Evolutionary conservation across 2,113 vertebrate species (phyloP).

Genomic region (Oryzias melastigma): DNA sequence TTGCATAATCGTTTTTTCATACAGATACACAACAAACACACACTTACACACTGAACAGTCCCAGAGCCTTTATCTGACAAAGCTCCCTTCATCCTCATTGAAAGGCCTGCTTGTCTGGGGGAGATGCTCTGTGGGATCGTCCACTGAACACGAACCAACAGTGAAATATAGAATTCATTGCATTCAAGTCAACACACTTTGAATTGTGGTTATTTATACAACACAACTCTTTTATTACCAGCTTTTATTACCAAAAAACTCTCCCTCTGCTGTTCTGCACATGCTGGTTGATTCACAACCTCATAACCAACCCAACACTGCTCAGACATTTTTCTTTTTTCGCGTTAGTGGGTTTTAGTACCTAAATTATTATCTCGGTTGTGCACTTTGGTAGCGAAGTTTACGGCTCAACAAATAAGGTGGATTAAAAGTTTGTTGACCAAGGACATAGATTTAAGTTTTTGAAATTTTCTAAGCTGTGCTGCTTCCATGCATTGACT

Average conservation of each 20-base stretch:
- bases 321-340: too few relatives aligned
- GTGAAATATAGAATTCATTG: slow-evolving; percentile 45
- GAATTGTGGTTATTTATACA: neutral
- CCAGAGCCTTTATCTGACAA: slow-evolving; percentile 65
- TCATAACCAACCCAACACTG: neutral
- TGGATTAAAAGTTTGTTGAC: too few relatives aligned
- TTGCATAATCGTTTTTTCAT: slow-evolving; percentile 33
- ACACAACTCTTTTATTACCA: neutral
- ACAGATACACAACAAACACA: slow-evolving; percentile 23
- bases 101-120: slow-evolving; percentile 63
- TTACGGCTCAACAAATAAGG: too few relatives aligned
- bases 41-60: slow-evolving; percentile 55
- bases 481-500: too few relatives aligned
- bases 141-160: slow-evolving; percentile 50
- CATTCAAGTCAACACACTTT: slow-evolving; percentile 17
- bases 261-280: neutral
- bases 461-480: too few relatives aligned
- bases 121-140: slow-evolving; percentile 52
- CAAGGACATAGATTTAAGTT: too few relatives aligned
- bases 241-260: neutral
- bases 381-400: too few relatives aligned
- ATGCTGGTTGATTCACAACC: neutral
- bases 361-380: too few relatives aligned
- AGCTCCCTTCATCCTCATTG: slow-evolving; percentile 60
- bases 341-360: too few relatives aligned